Percentiles rank a stretch among this genome's conserved stretches.
phyloP scores from a whole-genome alignment of 37 sponge, comb jelly and placozoan species.

The Oscarella lobularis region DNA sequence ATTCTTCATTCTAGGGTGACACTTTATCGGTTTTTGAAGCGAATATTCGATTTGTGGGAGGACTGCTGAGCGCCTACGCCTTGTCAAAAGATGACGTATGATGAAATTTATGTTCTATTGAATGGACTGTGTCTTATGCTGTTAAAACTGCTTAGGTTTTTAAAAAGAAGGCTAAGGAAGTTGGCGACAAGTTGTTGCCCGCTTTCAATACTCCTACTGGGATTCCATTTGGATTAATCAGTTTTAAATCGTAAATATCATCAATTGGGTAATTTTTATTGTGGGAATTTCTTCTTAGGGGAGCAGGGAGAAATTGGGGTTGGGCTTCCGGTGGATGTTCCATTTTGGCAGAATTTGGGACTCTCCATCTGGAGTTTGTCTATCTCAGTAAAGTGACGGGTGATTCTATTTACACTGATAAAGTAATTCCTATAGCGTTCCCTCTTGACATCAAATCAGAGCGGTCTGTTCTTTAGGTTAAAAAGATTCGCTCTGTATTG shows the following conservation, averaged over 20 bases:
- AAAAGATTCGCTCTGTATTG: conserved; percentile 37
- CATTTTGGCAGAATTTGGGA: conserved; percentile 81
- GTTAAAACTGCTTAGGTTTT: conserved; percentile 37
- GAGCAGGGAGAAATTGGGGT: conserved; percentile 50
- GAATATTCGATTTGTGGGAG: conserved; percentile 76
- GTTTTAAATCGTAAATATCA: not conserved
- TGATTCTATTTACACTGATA: conserved; percentile 51
- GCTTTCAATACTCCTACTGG: conserved; percentile 81
- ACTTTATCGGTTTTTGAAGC: conserved; percentile 73
- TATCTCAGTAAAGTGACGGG: conserved; percentile 61
- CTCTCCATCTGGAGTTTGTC: conserved; percentile 76
- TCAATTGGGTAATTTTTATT: not conserved
- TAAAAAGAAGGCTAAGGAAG: conserved; percentile 57
- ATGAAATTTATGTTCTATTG: not conserved
- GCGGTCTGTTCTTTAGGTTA: conserved; percentile 21
- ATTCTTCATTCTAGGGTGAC: conserved; percentile 22
- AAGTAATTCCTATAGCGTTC: conserved; percentile 19
- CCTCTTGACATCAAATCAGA: conserved; percentile 7
- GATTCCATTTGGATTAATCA: conserved; percentile 20
- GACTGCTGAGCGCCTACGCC: conserved; percentile 65
- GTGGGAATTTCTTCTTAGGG: not conserved
- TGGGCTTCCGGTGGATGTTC: conserved; percentile 82
- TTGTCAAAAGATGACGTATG: conserved; percentile 49
- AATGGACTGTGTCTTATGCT: not conserved
- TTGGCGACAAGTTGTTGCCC: conserved; percentile 62